These are phyloP conservation scores for Pimpla rufipes DNA, from an alignment of 2,888 invertebrate species.

Conservation along the genomic window DNA sequence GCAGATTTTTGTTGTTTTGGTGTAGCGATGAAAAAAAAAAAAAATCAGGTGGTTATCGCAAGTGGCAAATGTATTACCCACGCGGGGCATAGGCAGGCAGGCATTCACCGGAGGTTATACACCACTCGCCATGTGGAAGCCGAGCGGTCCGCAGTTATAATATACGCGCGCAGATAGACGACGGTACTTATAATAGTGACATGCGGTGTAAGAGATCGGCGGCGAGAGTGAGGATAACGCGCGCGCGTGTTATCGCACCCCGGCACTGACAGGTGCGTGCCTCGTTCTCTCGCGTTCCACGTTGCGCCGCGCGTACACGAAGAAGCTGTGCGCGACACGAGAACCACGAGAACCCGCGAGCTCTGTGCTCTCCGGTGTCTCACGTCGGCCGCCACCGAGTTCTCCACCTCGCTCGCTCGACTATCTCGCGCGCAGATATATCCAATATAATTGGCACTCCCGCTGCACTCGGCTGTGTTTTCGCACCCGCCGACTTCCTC, in stretches of 20 bases:
- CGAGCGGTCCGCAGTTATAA: not conserved
- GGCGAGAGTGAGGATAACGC: slow-evolving; percentile 57
- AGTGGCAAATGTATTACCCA: too few species aligned
- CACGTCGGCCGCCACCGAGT: too few species aligned
- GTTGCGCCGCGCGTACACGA: slow-evolving; percentile 1
- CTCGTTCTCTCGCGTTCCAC: slow-evolving; percentile 5
- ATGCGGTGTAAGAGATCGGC: slow-evolving; percentile 53
- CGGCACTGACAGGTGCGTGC: slow-evolving; percentile 6
- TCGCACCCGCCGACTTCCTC: too few species aligned
- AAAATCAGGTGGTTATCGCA: too few species aligned
- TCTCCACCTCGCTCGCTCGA: not conserved
- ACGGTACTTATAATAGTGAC: slow-evolving; percentile 38
- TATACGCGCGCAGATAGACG: not conserved
- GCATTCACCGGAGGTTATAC: not conserved
- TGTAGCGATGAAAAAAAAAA: too few species aligned
- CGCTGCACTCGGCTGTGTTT: too few species aligned
- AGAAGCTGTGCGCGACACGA: slow-evolving; percentile 4
- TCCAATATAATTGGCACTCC: slow-evolving; percentile 8
- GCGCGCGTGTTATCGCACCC: slow-evolving; percentile 33
- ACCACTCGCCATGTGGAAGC: not conserved
- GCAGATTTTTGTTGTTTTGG: too few species aligned
- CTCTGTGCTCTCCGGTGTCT: slow-evolving; percentile 3
- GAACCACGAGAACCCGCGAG: not conserved
- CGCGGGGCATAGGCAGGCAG: too few species aligned
- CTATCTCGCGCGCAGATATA: not conserved